These are phyloP conservation scores for Tringa solitaria DNA, from an alignment of 2,113 vertebrate species.

Conservation along the genomic window DNA sequence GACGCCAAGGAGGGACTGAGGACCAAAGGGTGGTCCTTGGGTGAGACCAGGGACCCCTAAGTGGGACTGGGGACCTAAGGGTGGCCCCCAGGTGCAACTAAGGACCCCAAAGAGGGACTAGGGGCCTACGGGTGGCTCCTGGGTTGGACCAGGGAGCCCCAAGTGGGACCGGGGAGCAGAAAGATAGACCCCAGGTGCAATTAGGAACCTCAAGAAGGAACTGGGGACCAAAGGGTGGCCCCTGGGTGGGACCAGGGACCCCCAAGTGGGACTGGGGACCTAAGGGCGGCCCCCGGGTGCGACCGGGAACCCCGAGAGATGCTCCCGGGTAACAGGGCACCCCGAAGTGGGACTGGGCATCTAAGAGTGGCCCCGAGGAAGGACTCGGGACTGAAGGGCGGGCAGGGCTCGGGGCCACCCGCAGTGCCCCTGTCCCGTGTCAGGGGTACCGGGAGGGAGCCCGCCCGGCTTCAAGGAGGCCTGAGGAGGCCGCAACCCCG, in stretches of 20 bases:
- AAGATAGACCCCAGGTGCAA: too few relatives aligned
- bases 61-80: accelerated
- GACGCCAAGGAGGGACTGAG: too few relatives aligned
- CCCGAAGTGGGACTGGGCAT: accelerated
- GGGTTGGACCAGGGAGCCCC: too few relatives aligned
- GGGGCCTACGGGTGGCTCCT: accelerated
- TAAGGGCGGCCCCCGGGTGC: accelerated
- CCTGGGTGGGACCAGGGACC: too few relatives aligned
- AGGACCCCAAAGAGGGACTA: too few relatives aligned
- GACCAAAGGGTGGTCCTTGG: neutral
- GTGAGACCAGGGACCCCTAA: too few relatives aligned
- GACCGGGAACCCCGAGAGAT: too few relatives aligned
- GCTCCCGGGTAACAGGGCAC: too few relatives aligned
- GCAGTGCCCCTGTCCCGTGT: neutral
- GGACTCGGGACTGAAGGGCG: neutral
- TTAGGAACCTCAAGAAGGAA: too few relatives aligned
- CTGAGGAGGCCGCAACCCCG: neutral
- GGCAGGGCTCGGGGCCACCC: neutral
- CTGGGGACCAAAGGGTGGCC: neutral
- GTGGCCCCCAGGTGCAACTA: neutral
- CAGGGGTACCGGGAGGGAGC: neutral
- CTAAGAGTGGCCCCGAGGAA: accelerated
- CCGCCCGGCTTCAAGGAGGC: too few relatives aligned
- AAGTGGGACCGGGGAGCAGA: too few relatives aligned
- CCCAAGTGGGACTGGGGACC: too few relatives aligned